Evolutionary conservation across 2,888 invertebrate species (phyloP), one percentile per base, ranked within the genome.

Genomic region (Pandemis heparana): DNA sequence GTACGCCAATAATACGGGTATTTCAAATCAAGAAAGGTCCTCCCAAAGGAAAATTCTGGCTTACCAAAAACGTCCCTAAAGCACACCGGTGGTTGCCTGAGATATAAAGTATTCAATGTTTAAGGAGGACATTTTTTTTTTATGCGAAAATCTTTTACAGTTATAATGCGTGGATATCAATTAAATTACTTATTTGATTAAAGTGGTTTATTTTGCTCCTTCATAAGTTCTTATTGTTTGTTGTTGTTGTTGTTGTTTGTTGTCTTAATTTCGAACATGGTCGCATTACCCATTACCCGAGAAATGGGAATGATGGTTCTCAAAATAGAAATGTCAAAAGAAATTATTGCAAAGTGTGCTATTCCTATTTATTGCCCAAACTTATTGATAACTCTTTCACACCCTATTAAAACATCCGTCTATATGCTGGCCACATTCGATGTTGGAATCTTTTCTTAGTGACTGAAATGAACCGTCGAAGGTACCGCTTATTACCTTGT

Each of bases 1-100:
- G 63, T 38, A 23, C 53, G 39, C 53, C 32, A 63, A 51, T 71
- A 71, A 71, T 71, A 53, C 43, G 71, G 71, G 43, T 67, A 67
- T 71, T 71, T 32, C 71, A 51, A 71, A 67, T 67, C 53, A 71
- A 67, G 61, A 5, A 65, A 48, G 60, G 65, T 41, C 2, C 51
- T 53, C 61, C 71, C 51, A 51, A 5, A 61, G 66, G 71, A 66
- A 60, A 14, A 61, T 61, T 53, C 53, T 66, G 60, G 16, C 38
- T 71, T 39, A 14, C 46, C 38, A 64, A 67, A 67, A 46, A 23
- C 63, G n/a, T 41, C 71, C 66, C 41, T 61, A 16, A 41, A 14
- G 66, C n/a, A 23, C 16, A 5, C 14, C 39, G 12, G 7, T 12
- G 56, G 48, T 51, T 51, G 6, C 51, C 64, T 51, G 39, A n/a